Conservation (phyloP, 2,113 vertebrate genomes). For the Rhodinocichla rosea region DNA sequence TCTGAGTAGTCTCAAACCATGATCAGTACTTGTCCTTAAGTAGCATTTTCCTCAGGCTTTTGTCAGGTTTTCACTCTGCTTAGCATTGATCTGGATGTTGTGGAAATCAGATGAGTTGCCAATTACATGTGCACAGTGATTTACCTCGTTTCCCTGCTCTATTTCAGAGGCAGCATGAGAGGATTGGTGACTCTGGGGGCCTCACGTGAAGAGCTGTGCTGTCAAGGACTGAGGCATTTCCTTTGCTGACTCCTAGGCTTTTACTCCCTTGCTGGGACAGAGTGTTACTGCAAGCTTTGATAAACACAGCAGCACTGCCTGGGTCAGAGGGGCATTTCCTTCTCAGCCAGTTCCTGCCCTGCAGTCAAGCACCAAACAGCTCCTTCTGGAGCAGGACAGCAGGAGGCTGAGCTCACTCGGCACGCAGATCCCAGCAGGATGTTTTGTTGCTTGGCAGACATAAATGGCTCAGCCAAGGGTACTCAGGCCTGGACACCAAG, state of each 20-base stretch:
- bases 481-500: background rate
- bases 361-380: background rate
- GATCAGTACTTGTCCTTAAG: background rate
- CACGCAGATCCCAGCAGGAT: background rate
- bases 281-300: background rate
- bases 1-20: background rate
- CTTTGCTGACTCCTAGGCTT: background rate
- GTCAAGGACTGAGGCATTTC: background rate
- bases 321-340: background rate
- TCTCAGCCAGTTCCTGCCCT: background rate
- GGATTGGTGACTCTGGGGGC: background rate
- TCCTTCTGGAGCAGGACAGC: background rate
- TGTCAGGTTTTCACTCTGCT: background rate
- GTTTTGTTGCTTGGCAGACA: background rate
- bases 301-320: background rate
- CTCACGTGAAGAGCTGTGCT: background rate
- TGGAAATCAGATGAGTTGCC: background rate
- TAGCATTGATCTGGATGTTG: background rate
- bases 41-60: background rate
- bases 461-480: accelerated
- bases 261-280: background rate
- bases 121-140: accelerated
- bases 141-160: background rate
- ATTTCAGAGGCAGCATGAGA: background rate
- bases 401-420: background rate